Base-by-base conservation (phyloP, 2,113 vertebrate genomes). In the Triplophysa tibetana region DNA sequence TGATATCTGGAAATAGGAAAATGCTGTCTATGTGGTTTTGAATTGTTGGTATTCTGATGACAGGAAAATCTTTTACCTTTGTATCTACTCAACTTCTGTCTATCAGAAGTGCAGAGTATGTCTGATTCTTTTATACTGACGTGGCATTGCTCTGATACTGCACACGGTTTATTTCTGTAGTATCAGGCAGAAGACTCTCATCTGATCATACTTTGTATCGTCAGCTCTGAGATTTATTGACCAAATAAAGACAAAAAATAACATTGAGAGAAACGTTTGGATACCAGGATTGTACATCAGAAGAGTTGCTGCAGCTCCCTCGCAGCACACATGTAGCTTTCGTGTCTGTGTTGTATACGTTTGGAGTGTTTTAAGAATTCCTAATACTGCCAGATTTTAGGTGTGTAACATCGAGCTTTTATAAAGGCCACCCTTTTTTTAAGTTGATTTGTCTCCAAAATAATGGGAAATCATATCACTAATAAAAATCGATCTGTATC, bases 181-280 rank as follows among this genome's bases (percentile, higher is more conserved):
- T 73, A 76, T 83, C 45, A 38, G 72, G 74, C 45, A 23, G 60
- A 83, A 86, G 79, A 48, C 73, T 60, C 70, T 70, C 82, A 69
- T 56, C 24, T 80, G 86, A 90, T 85, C 83, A 65, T 84, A 70
- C 65, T 62, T 65, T 29, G 56, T 75, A 78, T 79, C 84, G 33
- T 80, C 85, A 82, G 80, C 74, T 90, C 83, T 82, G 83, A 85
- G 78, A 73, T 66, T 80, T 78, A 87, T 89, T 89, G 93, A 94
- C 93, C 93, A 93, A 93, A 84, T 80, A 82, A 80, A 81, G 77
- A 86, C 63, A 66, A 81, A 82, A 50, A 84, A 84, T 72, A 16
- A 38, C 70, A 87, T 78, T 77, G 33, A 83, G 84, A 9, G 86
- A 84, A 81, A 74, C 61, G 50, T 82, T 61, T 75, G 60, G 60